Evolutionary conservation across 2,888 invertebrate genomes (phyloP), one percentile per base, ranked within the genome.

Genomic region (Pristionchus mayeri): DNA sequence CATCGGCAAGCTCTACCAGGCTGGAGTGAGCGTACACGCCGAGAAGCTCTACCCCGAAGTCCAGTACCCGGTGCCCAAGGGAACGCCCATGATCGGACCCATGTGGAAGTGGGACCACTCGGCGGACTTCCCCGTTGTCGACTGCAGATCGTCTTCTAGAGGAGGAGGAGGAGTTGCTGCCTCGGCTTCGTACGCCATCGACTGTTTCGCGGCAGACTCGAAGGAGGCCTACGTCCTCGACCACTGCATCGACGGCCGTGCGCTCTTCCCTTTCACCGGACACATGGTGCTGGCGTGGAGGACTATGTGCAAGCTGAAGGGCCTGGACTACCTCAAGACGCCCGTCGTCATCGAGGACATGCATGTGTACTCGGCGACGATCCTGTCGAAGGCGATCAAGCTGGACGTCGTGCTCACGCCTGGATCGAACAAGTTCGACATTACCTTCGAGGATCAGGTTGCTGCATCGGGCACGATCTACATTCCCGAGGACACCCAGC

Each of bases 71-170:
- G 97, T 98, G 0, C 96, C 96, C 0, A 95, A 95, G 48, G 96
- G 96, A 1, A 98, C 98, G 0, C 96, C 96, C 0, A 96, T 96
- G 95, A 94, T 97, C 71, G 95, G 96, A 0, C 95, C 96, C 34
- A 94, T 96, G 2, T 95, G 98, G n/a, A 95, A 95, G 87, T 98
- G 97, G 97, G 96, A 97, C 89, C 97, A 98, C 94, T 95, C 95
- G 16, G 95, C 95, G 86, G 95, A 96, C 93, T 99, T 97, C 97
- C 94, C 95, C 90, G 96, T 97, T 24, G 96, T 97, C 84, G 95
- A 95, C 93, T 93, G 93, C 11, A 89, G 92, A 30, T 87, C 90
- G 44, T 89, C 92, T 87, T 87, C 88, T 13, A 84, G 87, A 30
- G 94, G 95, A 78, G 96, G 96, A 94, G 96, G 97, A 94, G 94